Percentiles rank a stretch among this genome's conserved stretches.
phyloP scores from a whole-genome alignment of 2,888 invertebrate genomes.

The Coenonympha glycerion region DNA sequence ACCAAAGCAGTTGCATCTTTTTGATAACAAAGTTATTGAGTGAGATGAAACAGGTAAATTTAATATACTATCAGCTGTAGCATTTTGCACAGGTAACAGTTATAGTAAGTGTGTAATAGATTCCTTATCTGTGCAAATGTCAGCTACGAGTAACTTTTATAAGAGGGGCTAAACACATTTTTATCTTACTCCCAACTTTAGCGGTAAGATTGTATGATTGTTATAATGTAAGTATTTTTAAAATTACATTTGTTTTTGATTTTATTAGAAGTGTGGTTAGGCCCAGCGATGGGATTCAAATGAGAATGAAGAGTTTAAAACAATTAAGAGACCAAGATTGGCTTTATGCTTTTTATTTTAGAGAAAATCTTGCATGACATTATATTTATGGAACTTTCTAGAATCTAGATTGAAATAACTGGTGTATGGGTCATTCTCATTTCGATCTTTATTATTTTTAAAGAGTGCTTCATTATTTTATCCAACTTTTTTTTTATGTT shows the following conservation, averaged over 20 bases:
- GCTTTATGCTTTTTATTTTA: slow-evolving; percentile 17
- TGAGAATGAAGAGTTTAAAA: slow-evolving; percentile 56
- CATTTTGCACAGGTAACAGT: neutral
- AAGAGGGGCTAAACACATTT: slow-evolving; percentile 36
- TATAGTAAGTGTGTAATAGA: neutral
- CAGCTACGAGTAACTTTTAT: slow-evolving; percentile 4
- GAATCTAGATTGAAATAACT: slow-evolving; percentile 27
- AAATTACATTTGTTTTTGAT: neutral
- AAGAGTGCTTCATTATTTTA: slow-evolving; percentile 38
- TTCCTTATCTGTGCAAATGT: slow-evolving; percentile 6
- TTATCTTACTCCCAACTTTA: slow-evolving; percentile 10
- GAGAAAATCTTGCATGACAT: slow-evolving; percentile 28
- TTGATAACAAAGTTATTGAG: slow-evolving; percentile 17
- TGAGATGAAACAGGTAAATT: slow-evolving; percentile 14
- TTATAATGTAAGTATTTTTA: neutral
- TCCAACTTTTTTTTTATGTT: slow-evolving; percentile 41
- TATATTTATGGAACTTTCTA: slow-evolving; percentile 20
- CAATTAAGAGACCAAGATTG: slow-evolving; percentile 13
- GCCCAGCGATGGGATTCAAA: slow-evolving; percentile 57
- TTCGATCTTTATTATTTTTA: slow-evolving; percentile 48
- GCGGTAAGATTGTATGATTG: neutral
- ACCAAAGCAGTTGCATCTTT: no score
- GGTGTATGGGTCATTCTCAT: slow-evolving; percentile 67
- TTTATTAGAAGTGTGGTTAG: slow-evolving; percentile 44
- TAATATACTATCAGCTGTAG: neutral